These are phyloP conservation scores for Spondyliosoma cantharus DNA, from an alignment of 2,797 vertebrate species.

Conservation along the genomic window DNA sequence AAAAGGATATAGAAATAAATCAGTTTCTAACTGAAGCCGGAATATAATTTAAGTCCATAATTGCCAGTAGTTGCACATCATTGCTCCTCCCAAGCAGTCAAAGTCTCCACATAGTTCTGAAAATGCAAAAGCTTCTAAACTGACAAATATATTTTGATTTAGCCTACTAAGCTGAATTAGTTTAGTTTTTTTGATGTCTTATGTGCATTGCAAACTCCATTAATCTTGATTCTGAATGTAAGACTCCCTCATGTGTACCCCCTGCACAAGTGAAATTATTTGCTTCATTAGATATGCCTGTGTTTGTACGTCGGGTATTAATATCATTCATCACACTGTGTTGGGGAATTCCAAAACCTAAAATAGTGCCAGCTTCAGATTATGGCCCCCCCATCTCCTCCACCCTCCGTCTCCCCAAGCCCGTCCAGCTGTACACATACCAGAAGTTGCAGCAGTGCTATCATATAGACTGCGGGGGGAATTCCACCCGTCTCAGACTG, in stretches of 20 bases:
- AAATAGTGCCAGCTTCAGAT: conserved; percentile 84
- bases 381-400: conserved; percentile 74
- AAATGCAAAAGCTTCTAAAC: not conserved
- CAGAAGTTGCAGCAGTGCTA: conserved; percentile 84
- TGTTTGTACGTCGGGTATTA: conserved; percentile 82
- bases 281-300: conserved; percentile 81
- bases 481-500: conserved; percentile 87
- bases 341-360: conserved; percentile 92
- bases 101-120: not conserved
- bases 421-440: conserved; percentile 90
- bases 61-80: not conserved
- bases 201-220: not conserved
- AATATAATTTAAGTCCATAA: too few relatives aligned
- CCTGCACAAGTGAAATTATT: conserved; percentile 65
- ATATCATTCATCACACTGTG: conserved; percentile 80
- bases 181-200: too few relatives aligned
- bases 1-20: not conserved
- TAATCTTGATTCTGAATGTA: conserved; percentile 18
- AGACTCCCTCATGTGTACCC: conserved; percentile 38
- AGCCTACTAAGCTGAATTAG: too few relatives aligned
- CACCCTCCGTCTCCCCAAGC: conserved; percentile 57
- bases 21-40: not conserved
- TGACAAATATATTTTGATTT: not conserved
- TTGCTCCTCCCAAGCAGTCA: not conserved
- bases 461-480: conserved; percentile 89